Evolutionary conservation across 1,140 invertebrate species (phyloP), one percentile per base, ranked within the genome.

Genomic region (Microplitis mediator): DNA sequence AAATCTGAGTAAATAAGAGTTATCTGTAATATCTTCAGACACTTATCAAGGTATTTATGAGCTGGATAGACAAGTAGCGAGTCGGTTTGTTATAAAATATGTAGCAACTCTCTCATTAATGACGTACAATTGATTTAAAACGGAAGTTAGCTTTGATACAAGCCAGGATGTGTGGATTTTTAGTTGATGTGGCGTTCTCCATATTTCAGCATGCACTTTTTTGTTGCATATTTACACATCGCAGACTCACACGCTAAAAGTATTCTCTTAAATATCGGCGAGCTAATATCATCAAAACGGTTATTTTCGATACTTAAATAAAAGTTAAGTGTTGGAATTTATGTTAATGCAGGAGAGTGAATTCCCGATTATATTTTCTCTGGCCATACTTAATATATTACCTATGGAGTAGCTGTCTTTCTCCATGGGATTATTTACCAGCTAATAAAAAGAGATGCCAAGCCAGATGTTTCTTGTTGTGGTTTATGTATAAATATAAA

Each of bases 171-270:
- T 54, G 35, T 39, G 23, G 11, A 62, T 62, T 58, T 64, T 71
- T 39, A 51, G 69, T 71, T 54, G 62, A 72, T 66, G 63, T 72
- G 70, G 70, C 70, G 69, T 16, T 54, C 60, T 66, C 62, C 70
- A 72, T 72, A 39, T 50, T 32, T 72, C 31, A 13, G 32, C 50
- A 58, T 31, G 23, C 23, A 9, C 14, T 65, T 65, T 32, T 35
- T 35, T 36, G 8, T 61, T 9, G 23, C 9, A 8, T 61, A 16
- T 56, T 56, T 56, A 16, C 23, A 23, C 23, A 23, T 23, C 23
- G 2, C 23, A 23, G n/a, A n/a, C n/a, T n/a, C 23, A 23, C 23
- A 23, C 2, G 23, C 23, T 23, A 23, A 23, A 23, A 23, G 23
- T 23, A 23, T 56, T 3, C 5, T n/a, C 9, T 1, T 1, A 56